These are phyloP conservation scores for Agelas oroides DNA, from an alignment of 37 sponge, comb jelly and placozoan genomes.

Conservation along the genomic window DNA sequence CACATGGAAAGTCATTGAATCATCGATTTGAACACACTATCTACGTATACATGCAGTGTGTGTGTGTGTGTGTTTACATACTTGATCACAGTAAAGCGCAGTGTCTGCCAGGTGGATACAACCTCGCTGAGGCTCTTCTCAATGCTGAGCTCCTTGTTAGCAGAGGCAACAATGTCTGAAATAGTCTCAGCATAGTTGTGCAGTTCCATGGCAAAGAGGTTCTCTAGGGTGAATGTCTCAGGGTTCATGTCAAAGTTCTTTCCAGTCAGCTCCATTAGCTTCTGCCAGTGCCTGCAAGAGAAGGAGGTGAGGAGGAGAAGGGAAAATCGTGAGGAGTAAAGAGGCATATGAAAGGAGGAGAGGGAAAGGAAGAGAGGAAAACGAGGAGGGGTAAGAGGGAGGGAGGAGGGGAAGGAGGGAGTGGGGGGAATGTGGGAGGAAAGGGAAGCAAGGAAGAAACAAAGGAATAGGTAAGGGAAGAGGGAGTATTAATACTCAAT, in stretches of 20 bases:
- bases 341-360: too few species aligned
- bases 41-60: too few species aligned
- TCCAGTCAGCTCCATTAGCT: slow-evolving; percentile 93
- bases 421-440: not conserved
- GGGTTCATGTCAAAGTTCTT: slow-evolving; percentile 99
- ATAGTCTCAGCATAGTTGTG: slow-evolving; percentile 97
- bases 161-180: slow-evolving; percentile 96
- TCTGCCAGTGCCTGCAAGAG: slow-evolving; percentile 92
- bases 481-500: too few species aligned
- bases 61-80: slow-evolving; percentile 26
- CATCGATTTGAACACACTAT: too few species aligned
- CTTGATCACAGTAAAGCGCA: slow-evolving; percentile 88
- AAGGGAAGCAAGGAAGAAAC: not conserved
- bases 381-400: not conserved
- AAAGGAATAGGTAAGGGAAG: not conserved
- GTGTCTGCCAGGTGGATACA: slow-evolving; percentile 90
- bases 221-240: slow-evolving; percentile 97
- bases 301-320: not conserved
- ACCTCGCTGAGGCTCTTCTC: slow-evolving; percentile 96
- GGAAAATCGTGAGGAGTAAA: too few species aligned
- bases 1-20: too few species aligned
- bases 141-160: slow-evolving; percentile 98
- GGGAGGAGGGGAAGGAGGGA: not conserved
- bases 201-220: slow-evolving; percentile 99
- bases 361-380: not conserved